phyloP scores from a whole-genome alignment of 2,113 vertebrate species.

The Murina feae region DNA sequence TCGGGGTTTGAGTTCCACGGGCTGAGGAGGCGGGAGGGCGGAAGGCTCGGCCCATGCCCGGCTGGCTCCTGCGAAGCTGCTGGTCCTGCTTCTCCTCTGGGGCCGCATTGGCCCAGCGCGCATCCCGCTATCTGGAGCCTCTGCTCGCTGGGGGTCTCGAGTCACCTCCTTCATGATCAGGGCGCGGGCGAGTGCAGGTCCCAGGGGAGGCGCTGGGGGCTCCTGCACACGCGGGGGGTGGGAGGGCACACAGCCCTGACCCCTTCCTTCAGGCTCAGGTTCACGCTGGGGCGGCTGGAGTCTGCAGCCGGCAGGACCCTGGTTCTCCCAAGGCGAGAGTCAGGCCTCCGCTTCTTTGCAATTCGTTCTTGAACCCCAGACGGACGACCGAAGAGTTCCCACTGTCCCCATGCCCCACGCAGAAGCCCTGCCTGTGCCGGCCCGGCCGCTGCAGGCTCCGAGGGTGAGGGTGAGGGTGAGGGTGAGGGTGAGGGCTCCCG shows the following conservation, averaged over 20 bases:
- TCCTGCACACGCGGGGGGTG: too few species aligned
- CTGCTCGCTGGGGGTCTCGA: accelerated
- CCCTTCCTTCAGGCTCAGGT: background rate
- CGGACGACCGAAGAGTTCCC: background rate
- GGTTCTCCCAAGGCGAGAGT: background rate
- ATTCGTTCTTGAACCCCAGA: background rate
- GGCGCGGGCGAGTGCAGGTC: background rate
- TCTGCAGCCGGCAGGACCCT: background rate
- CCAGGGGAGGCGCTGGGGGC: background rate
- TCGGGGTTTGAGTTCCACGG: background rate
- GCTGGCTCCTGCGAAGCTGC: background rate
- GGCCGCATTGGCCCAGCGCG: accelerated
- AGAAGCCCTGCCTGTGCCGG: background rate
- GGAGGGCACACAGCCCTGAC: background rate
- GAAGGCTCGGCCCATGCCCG: background rate
- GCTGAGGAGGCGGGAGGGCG: background rate
- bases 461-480: too few species aligned
- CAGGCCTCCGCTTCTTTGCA: background rate
- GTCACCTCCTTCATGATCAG: background rate
- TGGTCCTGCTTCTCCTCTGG: background rate
- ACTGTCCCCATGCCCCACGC: background rate
- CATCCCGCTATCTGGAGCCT: accelerated
- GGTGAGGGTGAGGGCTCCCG: background rate
- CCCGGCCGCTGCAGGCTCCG: background rate
- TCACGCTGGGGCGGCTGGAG: background rate